These are phyloP conservation scores for Sisyra terminalis DNA, from an alignment of 2,888 invertebrate species.

Conservation along the genomic window DNA sequence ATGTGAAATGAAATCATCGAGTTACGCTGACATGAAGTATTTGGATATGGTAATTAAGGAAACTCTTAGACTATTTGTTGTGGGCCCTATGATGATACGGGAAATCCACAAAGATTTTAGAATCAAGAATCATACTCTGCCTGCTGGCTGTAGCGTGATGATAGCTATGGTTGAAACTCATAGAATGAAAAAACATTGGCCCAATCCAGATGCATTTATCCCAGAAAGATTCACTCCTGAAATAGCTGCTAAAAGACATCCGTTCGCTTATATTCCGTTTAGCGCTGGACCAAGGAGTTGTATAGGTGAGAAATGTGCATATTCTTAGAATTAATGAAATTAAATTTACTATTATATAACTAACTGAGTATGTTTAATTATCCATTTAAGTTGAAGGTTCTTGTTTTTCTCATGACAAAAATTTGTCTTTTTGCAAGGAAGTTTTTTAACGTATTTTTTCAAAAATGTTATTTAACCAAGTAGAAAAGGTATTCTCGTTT, in stretches of 20 bases:
- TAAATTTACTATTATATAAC: background rate
- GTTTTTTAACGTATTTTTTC: too few relatives aligned
- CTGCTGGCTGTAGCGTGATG: background rate
- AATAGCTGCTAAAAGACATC: background rate
- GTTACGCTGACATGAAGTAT: background rate
- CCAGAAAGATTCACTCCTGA: constrained; percentile 1
- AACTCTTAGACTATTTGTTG: background rate
- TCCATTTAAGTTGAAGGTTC: too few relatives aligned
- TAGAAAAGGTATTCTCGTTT: too few relatives aligned
- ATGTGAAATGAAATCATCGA: background rate
- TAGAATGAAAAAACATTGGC: background rate
- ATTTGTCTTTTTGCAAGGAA: too few relatives aligned
- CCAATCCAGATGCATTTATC: background rate
- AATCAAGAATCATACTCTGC: background rate
- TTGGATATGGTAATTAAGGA: constrained; percentile 2
- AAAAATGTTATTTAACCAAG: too few relatives aligned
- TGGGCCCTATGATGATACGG: background rate
- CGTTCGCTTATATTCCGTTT: background rate
- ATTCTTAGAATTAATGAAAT: background rate
- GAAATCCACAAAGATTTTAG: background rate
- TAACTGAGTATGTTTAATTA: too few relatives aligned
- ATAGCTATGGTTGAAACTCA: background rate
- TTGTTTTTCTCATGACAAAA: too few relatives aligned
- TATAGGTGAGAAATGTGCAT: background rate
- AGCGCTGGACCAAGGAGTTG: background rate